Evolutionary conservation across 2,113 vertebrate genomes (phyloP).

Genomic region (Sus scrofa): DNA sequence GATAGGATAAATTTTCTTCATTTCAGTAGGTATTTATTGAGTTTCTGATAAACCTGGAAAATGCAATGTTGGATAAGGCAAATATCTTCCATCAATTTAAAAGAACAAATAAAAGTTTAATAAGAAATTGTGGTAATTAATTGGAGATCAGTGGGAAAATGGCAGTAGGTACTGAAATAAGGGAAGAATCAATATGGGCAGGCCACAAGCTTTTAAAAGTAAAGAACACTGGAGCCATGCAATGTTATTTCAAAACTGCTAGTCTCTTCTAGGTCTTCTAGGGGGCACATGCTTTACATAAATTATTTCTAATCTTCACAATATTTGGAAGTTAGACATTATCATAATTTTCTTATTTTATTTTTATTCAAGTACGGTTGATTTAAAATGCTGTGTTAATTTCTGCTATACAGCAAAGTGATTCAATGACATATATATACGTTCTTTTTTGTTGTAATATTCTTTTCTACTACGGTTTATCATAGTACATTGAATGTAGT

Average conservation of each 20-base stretch:
- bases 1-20: not conserved
- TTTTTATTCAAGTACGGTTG: too few relatives aligned
- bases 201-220: not conserved
- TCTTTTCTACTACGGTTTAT: too few relatives aligned
- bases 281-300: not conserved
- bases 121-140: not conserved
- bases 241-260: not conserved
- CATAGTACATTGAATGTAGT: too few relatives aligned
- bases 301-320: not conserved
- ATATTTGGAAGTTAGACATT: not conserved
- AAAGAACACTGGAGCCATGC: not conserved
- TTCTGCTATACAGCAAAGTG: too few relatives aligned
- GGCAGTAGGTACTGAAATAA: not conserved
- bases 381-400: too few relatives aligned
- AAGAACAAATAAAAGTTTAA: not conserved
- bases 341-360: not conserved
- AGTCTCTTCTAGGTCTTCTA: not conserved
- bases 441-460: too few relatives aligned
- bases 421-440: too few relatives aligned
- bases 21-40: not conserved
- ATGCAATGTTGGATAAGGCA: not conserved
- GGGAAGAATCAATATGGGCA: not conserved
- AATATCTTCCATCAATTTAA: not conserved
- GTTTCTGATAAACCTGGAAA: not conserved
- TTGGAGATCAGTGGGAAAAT: not conserved